These are phyloP conservation scores for Amazona vittata DNA, from an alignment of 2,113 vertebrate genomes.

Conservation along the genomic window DNA sequence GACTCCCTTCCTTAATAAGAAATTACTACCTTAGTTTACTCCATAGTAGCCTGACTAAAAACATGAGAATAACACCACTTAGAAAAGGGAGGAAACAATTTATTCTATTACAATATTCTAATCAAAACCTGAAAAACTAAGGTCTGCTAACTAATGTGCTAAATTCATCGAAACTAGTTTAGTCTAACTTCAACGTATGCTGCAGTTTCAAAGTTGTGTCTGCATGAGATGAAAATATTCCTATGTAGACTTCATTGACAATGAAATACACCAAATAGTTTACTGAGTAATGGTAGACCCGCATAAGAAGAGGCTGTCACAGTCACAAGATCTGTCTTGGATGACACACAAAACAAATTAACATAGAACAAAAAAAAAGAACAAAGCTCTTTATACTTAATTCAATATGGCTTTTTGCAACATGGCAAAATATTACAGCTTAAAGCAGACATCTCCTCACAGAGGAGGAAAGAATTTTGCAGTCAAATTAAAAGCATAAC, in stretches of 20 bases:
- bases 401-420: constrained; percentile 92
- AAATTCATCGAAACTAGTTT: constrained; percentile 20
- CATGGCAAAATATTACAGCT: constrained; percentile 86
- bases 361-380: constrained; percentile 59
- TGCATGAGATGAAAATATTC: constrained; percentile 61
- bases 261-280: constrained; percentile 64
- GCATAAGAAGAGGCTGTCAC: constrained; percentile 80
- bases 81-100: constrained; percentile 37
- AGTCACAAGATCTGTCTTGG: constrained; percentile 78
- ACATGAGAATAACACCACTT: not conserved
- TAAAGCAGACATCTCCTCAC: constrained; percentile 91
- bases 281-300: constrained; percentile 77
- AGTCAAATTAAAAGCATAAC: constrained; percentile 77
- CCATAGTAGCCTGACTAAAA: not conserved
- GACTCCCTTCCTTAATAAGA: constrained; percentile 14
- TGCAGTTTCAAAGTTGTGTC: constrained; percentile 46
- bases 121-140: constrained; percentile 42
- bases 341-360: constrained; percentile 72
- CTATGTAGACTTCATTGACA: constrained; percentile 49
- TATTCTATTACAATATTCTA: constrained; percentile 48
- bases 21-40: constrained; percentile 1
- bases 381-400: constrained; percentile 78
- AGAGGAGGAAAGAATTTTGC: constrained; percentile 90
- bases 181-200: constrained; percentile 21
- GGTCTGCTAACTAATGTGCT: constrained; percentile 44